Conservation (phyloP, 53 echinoderm and acorn worm genomes). For the Actinopyga echinites region DNA sequence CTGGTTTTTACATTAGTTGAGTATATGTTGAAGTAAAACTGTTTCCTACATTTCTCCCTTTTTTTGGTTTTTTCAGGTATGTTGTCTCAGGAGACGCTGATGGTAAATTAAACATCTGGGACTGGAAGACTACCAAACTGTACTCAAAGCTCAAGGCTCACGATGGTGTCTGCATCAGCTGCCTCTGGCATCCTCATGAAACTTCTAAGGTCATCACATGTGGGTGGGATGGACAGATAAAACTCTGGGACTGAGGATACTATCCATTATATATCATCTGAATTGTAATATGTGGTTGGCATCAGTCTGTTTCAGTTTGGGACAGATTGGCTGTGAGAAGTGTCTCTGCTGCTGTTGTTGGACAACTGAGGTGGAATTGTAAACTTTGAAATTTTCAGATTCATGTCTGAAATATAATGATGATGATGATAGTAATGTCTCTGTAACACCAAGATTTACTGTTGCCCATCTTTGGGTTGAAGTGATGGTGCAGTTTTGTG, state of each 20-base stretch:
- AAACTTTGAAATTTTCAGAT: too few species aligned
- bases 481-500: too few species aligned
- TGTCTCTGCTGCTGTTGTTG: too few species aligned
- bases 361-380: too few species aligned
- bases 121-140: slow-evolving; percentile 98
- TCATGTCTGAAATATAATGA: too few species aligned
- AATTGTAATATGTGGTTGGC: background rate
- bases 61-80: slow-evolving; percentile 61
- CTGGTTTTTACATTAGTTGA: background rate
- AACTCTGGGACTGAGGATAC: slow-evolving; percentile 87
- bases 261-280: background rate
- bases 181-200: slow-evolving; percentile 97
- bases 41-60: background rate
- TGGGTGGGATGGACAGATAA: slow-evolving; percentile 98
- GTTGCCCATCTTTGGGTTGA: too few species aligned
- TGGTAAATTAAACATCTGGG: slow-evolving; percentile 96
- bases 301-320: background rate
- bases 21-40: background rate
- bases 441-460: too few species aligned
- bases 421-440: too few species aligned
- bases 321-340: too few species aligned
- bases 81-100: slow-evolving; percentile 96
- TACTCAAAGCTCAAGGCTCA: slow-evolving; percentile 94
- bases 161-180: slow-evolving; percentile 94
- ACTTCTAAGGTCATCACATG: slow-evolving; percentile 97